These are phyloP conservation scores for Atethmia centrago DNA, from an alignment of 2,888 invertebrate species.

Conservation along the genomic window DNA sequence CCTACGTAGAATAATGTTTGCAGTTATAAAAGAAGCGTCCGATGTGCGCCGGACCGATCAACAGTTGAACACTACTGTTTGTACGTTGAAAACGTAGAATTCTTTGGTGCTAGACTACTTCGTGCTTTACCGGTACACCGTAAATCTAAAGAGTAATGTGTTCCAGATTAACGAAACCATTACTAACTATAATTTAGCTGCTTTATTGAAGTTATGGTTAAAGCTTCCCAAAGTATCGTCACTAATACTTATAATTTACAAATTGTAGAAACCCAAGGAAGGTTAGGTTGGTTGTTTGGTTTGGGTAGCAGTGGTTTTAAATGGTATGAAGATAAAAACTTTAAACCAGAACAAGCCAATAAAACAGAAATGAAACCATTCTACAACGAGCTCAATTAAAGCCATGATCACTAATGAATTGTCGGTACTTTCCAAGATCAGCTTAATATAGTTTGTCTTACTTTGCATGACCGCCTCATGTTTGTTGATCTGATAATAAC, in stretches of 20 bases:
- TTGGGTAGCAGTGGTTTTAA: neutral
- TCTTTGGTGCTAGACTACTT: neutral
- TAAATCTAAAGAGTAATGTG: neutral
- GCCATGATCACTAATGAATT: neutral
- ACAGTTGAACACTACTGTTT: constrained; percentile 1
- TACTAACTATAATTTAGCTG: neutral
- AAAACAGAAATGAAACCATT: neutral
- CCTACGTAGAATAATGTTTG: constrained; percentile 58
- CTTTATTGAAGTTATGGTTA: neutral
- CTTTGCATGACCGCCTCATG: neutral
- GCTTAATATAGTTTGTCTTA: neutral
- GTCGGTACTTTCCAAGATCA: neutral
- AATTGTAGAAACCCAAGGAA: neutral
- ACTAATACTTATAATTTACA: neutral
- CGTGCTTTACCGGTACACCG: neutral
- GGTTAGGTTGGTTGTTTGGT: no score
- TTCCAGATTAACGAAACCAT: neutral
- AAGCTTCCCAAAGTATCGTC: neutral
- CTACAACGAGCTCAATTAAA: constrained; percentile 1
- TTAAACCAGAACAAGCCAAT: neutral
- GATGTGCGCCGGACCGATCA: constrained; percentile 19
- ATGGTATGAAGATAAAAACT: neutral
- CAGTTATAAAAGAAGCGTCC: constrained; percentile 51
- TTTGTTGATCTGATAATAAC: constrained; percentile 6
- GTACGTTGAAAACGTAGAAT: constrained; percentile 1